A percentile compares a stretch with the other conserved stretches of the same genome.
Evolutionary conservation across 2,888 invertebrate species (phyloP).

Genomic region (Mantis religiosa): DNA sequence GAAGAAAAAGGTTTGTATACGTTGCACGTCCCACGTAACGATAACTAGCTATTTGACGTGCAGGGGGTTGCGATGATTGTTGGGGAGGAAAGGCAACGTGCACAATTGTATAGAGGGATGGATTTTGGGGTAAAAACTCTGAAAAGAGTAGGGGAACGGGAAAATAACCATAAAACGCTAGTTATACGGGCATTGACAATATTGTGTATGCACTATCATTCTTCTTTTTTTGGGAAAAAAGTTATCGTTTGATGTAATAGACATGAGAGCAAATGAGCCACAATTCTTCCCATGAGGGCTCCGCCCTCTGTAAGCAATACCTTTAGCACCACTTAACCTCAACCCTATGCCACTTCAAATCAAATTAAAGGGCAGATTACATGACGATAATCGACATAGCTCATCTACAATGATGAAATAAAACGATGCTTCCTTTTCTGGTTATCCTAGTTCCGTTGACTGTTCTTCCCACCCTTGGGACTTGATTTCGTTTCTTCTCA

Average conservation of each 20-base stretch:
- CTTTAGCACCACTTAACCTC: neutral
- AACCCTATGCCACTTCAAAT: neutral
- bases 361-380: neutral
- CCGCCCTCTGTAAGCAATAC: neutral
- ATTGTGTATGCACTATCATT: constrained; percentile 2
- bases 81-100: neutral
- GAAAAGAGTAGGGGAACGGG: constrained; percentile 10
- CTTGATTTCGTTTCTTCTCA: no score
- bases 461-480: neutral
- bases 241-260: neutral
- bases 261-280: neutral
- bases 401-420: neutral
- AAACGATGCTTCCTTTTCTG: neutral
- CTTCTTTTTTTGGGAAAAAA: neutral
- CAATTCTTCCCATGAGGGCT: neutral
- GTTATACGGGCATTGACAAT: constrained; percentile 16
- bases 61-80: neutral
- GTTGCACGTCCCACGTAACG: neutral
- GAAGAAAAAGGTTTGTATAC: neutral
- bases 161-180: constrained; percentile 13
- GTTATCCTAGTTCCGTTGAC: no score
- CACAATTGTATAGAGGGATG: neutral
- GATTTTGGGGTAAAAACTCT: constrained; percentile 9
- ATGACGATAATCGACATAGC: neutral
- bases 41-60: constrained; percentile 10